Conservation (phyloP, 92 coral and sea anemone genomes). For the Epizoanthus fatuus region DNA sequence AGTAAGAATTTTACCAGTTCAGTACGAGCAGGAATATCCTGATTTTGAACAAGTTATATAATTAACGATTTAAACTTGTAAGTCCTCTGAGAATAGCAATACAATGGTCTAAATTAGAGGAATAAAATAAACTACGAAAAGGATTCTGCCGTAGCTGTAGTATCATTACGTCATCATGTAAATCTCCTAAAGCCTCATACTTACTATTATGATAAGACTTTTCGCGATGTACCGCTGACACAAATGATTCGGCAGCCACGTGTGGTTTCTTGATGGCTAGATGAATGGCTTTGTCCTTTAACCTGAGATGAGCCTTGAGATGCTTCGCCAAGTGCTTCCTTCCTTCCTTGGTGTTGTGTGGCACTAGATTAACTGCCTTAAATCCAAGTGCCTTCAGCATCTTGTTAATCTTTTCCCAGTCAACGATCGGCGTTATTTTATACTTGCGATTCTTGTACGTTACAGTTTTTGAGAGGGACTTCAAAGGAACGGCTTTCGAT, state of each 20-base stretch:
- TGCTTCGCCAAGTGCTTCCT: slow-evolving; percentile 79
- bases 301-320: slow-evolving; percentile 77
- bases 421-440: slow-evolving; percentile 90
- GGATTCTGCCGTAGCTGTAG: too few relatives aligned
- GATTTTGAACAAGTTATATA: too few relatives aligned
- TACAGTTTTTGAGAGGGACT: slow-evolving; percentile 85
- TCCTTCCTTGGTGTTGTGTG: slow-evolving; percentile 73
- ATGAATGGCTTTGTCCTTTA: slow-evolving; percentile 48
- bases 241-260: slow-evolving; percentile 84
- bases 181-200: slow-evolving; percentile 1
- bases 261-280: slow-evolving; percentile 41
- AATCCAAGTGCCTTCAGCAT: slow-evolving; percentile 90
- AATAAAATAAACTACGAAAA: too few relatives aligned
- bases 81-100: too few relatives aligned
- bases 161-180: too few relatives aligned
- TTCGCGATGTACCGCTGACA: slow-evolving; percentile 86
- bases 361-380: slow-evolving; percentile 91
- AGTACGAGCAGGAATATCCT: too few relatives aligned
- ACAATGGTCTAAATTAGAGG: too few relatives aligned
- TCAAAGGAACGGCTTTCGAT: slow-evolving; percentile 81
- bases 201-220: slow-evolving; percentile 84
- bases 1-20: slow-evolving; percentile 58
- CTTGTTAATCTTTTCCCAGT: slow-evolving; percentile 88
- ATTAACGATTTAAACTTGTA: too few relatives aligned
- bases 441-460: slow-evolving; percentile 90